A percentile compares a stretch with the other conserved stretches of the same genome.
These are phyloP conservation scores for Diarsia dahlii DNA, from an alignment of 2,888 invertebrate genomes.

Conservation along the genomic window DNA sequence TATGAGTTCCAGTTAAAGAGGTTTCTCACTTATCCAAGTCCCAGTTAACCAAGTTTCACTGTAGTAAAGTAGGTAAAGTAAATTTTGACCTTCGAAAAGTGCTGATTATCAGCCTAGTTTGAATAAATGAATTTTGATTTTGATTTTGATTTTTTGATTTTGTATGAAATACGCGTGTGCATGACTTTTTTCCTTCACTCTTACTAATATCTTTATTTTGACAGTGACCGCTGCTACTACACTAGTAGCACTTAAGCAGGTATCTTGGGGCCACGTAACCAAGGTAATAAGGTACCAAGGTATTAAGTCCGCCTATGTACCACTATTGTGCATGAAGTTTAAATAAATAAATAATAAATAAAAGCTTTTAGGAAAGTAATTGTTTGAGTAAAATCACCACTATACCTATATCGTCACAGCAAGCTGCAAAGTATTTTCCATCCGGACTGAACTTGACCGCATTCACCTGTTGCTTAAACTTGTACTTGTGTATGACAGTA, in stretches of 20 bases:
- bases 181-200: not conserved
- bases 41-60: too few species aligned
- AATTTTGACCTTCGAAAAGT: too few species aligned
- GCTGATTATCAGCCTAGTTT: too few species aligned
- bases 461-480: conserved; percentile 94
- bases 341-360: too few species aligned
- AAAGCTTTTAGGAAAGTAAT: not conserved
- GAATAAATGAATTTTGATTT: too few species aligned
- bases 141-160: too few species aligned
- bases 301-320: too few species aligned
- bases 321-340: too few species aligned
- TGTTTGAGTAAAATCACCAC: not conserved
- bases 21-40: too few species aligned
- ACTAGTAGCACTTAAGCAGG: not conserved
- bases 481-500: conserved; percentile 95
- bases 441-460: conserved; percentile 98
- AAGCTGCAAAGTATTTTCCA: conserved; percentile 97
- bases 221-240: not conserved
- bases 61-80: too few species aligned
- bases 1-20: too few species aligned
- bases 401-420: conserved; percentile 94
- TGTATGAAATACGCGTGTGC: not conserved
- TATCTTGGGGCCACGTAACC: not conserved
- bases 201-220: not conserved
- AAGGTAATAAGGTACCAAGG: too few species aligned